Percentiles rank a stretch among this genome's conserved stretches.
phyloP scores from a whole-genome alignment of 2,113 vertebrate species.

The Antechinus flavipes region DNA sequence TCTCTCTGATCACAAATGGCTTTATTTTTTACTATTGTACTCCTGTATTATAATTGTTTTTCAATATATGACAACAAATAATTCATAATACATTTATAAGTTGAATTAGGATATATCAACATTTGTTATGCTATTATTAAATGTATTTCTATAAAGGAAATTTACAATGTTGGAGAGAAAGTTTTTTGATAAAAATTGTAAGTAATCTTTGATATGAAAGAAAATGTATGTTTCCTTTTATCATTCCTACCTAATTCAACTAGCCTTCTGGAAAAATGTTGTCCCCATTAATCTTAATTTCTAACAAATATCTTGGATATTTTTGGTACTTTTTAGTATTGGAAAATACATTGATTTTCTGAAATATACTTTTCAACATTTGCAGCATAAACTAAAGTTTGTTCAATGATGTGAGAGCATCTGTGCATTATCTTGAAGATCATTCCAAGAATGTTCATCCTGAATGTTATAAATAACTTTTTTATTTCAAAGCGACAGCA shows the following conservation, averaged over 20 bases:
- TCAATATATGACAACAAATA: not conserved
- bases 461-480: slow-evolving; percentile 18
- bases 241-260: not conserved
- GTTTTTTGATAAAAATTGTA: not conserved
- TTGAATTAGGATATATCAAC: not conserved
- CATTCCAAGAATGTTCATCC: slow-evolving; percentile 30
- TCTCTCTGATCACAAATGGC: not conserved
- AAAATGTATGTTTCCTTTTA: not conserved
- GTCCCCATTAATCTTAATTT: not conserved
- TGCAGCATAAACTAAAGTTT: not conserved
- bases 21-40: not conserved
- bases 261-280: not conserved
- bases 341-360: not conserved
- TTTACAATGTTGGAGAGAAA: not conserved
- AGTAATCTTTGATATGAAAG: not conserved
- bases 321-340: not conserved
- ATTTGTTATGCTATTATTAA: not conserved
- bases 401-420: not conserved
- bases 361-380: not conserved
- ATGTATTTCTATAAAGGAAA: not conserved
- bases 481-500: slow-evolving; percentile 34
- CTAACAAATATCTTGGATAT: not conserved
- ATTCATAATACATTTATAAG: not conserved
- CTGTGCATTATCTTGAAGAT: slow-evolving; percentile 46
- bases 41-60: not conserved